Evolutionary conservation across 30 jellyfish, hydroid and myxozoan genomes (phyloP), one percentile per base, ranked within the genome.

Genomic region (Morbakka virulenta): DNA sequence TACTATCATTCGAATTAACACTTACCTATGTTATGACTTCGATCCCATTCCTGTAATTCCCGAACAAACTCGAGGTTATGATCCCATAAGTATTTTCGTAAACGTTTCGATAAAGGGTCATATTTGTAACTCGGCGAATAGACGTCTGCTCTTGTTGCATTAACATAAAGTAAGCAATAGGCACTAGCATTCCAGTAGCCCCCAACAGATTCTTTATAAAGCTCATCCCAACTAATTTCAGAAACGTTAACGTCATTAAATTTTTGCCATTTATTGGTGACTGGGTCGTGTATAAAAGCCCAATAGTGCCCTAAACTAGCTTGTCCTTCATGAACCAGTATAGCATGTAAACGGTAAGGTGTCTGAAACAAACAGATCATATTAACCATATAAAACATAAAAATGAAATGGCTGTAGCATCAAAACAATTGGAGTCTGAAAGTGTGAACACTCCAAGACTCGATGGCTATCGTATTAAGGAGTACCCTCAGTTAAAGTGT

Each of bases 231-330:
- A 0, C 74, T 69, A 13, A 79, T 49, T 41, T 82, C 94, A 27
- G 94, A 36, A n/a, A 82, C 94, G 13, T 75, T 50, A 2, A 82
- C 62, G 52, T 82, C 94, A 69, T 82, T 82, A 41, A 82, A 82
- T 31, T 82, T 82, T 22, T 77, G 78, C 94, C 94, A 82, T 2
- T 32, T 32, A 12, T 70, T 41, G 28, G 29, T 71, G 0, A 32
- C 1, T 3, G 87, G 28, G 29, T 82, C 87, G 83, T 65, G 71
- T 23, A 72, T 63, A 72, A 65, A 82, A 24, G 94, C 82, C 94
- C 94, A 82, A 31, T 82, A 82, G 50, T 82, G 94, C 2, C 94
- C 94, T 30, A 83, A 83, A 48, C 65, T 82, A 11, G 94, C 94
- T 28, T 82, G 94, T 11, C 94, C 94, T 49, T 82, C 94, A 78